Evolutionary conservation across 2,113 vertebrate genomes (phyloP).

Genomic region (Desmodus rotundus): DNA sequence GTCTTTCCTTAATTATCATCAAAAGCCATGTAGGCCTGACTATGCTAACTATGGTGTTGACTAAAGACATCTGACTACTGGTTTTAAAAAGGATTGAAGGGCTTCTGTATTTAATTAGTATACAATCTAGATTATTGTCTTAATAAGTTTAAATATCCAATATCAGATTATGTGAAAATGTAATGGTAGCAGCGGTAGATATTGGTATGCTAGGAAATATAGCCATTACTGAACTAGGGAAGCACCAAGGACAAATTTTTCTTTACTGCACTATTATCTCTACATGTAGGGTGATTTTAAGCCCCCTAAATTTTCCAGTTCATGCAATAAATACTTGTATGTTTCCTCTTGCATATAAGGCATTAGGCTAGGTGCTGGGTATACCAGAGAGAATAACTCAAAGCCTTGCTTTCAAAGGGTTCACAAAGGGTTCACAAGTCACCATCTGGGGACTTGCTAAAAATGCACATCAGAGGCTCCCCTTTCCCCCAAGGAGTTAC

Average conservation of each 20-base stretch:
- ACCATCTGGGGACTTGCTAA: background rate
- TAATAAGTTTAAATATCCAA: background rate
- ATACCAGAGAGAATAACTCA: background rate
- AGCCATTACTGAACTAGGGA: background rate
- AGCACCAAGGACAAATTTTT: background rate
- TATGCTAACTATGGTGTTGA: background rate
- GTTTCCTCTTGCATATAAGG: background rate
- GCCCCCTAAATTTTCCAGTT: background rate
- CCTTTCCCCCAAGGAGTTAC: background rate
- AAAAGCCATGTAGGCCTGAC: background rate
- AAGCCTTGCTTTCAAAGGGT: background rate
- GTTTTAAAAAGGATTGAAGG: background rate
- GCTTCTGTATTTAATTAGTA: background rate
- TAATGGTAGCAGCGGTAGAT: background rate
- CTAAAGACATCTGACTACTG: background rate
- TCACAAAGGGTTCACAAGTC: background rate
- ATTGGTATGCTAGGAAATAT: background rate
- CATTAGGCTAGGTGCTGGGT: background rate
- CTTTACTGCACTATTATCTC: background rate
- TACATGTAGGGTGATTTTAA: background rate
- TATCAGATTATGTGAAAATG: background rate
- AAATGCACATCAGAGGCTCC: background rate
- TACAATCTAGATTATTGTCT: background rate
- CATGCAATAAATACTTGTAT: background rate
- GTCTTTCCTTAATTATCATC: background rate